These are phyloP conservation scores for Leptatherina wallacei DNA, from an alignment of 2,797 vertebrate species.

Conservation along the genomic window DNA sequence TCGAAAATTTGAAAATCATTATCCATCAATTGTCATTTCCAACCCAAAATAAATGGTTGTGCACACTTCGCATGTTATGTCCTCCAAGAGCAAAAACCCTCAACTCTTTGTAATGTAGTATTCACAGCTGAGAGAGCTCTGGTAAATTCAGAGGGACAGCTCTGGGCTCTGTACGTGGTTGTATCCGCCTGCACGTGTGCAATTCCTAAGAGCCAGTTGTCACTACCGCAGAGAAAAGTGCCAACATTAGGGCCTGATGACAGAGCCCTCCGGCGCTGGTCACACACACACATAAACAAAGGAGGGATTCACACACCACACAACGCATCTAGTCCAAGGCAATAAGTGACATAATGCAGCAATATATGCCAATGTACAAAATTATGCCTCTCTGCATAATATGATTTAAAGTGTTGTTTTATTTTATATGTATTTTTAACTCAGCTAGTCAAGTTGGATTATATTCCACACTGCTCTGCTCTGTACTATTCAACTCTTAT, in stretches of 20 bases:
- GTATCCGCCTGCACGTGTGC: not conserved
- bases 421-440: slow-evolving; percentile 51
- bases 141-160: slow-evolving; percentile 1
- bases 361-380: slow-evolving; percentile 8
- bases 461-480: slow-evolving; percentile 3
- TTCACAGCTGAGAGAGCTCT: not conserved
- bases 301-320: slow-evolving; percentile 11
- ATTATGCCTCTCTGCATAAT: slow-evolving; percentile 9
- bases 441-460: slow-evolving; percentile 24
- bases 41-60: not conserved
- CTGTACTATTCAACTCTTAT: slow-evolving; percentile 15
- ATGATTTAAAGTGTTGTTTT: slow-evolving; percentile 24
- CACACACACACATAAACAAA: not conserved
- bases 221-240: slow-evolving; percentile 10
- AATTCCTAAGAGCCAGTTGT: slow-evolving; percentile 25
- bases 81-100: not conserved
- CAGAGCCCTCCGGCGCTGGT: slow-evolving; percentile 34
- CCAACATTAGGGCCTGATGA: slow-evolving; percentile 32
- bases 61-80: not conserved
- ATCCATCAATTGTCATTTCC: not conserved
- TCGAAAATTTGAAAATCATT: too few species aligned
- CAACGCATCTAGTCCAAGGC: not conserved
- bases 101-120: not conserved
- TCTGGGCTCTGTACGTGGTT: not conserved
- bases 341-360: slow-evolving; percentile 8